A percentile compares a stretch with the other conserved stretches of the same genome.
Conservation (phyloP, 2,113 vertebrate species). For the Probosciger aterrimus region DNA sequence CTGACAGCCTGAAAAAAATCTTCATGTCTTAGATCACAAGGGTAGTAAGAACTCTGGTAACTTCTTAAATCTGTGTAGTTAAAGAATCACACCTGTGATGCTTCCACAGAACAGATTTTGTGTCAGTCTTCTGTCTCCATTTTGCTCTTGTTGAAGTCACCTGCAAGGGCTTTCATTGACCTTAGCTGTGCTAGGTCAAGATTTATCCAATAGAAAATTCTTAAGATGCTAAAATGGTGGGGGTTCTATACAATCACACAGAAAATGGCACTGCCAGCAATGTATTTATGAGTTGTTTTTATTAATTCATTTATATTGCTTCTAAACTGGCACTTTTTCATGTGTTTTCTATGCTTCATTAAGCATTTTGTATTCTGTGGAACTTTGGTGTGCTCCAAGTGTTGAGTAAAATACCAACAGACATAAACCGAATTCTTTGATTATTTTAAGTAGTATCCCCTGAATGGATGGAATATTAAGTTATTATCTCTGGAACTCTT, state of each 20-base stretch:
- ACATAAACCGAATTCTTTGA: neutral
- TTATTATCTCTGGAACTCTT: neutral
- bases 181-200: neutral
- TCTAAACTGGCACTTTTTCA: neutral
- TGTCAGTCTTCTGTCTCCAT: neutral
- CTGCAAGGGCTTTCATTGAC: neutral
- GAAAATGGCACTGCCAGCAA: neutral
- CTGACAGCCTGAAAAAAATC: neutral
- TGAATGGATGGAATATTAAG: neutral
- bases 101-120: neutral
- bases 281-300: neutral
- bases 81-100: neutral
- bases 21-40: neutral
- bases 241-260: neutral
- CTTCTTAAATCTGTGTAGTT: neutral
- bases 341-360: neutral
- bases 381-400: neutral
- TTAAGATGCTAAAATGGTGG: neutral
- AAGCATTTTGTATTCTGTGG: rapidly evolving
- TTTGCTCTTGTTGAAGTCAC: neutral
- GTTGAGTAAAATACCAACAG: neutral
- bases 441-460: neutral
- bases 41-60: neutral
- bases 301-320: neutral
- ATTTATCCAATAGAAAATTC: neutral